Conservation (phyloP, 2,113 vertebrate species). For the Bagarius yarrelli region DNA sequence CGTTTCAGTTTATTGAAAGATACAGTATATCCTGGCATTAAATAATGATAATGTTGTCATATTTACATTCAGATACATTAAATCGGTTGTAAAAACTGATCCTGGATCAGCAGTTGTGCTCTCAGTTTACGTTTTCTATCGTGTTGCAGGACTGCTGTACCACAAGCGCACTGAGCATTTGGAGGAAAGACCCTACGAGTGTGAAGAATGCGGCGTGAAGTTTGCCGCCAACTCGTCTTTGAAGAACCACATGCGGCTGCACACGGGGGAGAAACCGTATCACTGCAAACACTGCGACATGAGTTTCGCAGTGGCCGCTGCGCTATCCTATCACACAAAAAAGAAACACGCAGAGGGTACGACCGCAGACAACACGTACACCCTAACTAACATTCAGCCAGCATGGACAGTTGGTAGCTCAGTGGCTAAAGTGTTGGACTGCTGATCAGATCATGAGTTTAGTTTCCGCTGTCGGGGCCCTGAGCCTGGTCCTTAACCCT, state of each 20-base stretch:
- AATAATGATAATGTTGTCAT: not conserved
- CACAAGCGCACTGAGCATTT: slow-evolving; percentile 88
- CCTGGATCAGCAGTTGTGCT: not conserved
- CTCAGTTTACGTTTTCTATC: too few relatives aligned
- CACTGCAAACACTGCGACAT: slow-evolving; percentile 84
- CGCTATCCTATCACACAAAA: slow-evolving; percentile 87
- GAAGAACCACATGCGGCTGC: slow-evolving; percentile 86
- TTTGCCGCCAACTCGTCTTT: slow-evolving; percentile 84
- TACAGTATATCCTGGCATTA: not conserved
- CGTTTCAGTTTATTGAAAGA: not conserved
- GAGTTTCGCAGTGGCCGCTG: slow-evolving; percentile 84
- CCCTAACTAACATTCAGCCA: not conserved
- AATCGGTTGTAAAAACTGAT: not conserved
- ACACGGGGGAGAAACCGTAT: slow-evolving; percentile 84
- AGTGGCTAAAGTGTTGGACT: too few relatives aligned
- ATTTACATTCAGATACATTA: not conserved
- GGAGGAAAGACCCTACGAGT: slow-evolving; percentile 83
- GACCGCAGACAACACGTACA: not conserved
- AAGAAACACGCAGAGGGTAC: slow-evolving; percentile 87
- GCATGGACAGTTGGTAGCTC: too few relatives aligned
- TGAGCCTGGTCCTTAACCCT: too few relatives aligned
- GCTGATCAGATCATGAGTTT: too few relatives aligned
- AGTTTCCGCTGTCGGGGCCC: too few relatives aligned
- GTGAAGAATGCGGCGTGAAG: slow-evolving; percentile 79
- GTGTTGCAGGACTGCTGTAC: slow-evolving; percentile 79